These are phyloP conservation scores for Tinea semifulvella DNA, from an alignment of 2,888 invertebrate species.

Conservation along the genomic window DNA sequence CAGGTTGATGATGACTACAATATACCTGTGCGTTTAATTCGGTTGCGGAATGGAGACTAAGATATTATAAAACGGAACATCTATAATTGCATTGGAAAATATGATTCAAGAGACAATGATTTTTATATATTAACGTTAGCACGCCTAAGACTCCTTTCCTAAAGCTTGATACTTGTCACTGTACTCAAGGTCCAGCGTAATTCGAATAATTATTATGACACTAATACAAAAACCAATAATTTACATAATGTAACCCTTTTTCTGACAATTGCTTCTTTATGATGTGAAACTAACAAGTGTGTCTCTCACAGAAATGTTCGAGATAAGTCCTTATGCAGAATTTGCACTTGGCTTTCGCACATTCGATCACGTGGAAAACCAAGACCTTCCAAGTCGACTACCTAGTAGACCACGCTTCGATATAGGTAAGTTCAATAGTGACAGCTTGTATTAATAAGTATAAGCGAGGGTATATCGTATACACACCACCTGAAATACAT, in stretches of 20 bases:
- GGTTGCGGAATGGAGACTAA: too few relatives aligned
- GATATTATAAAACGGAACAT: too few relatives aligned
- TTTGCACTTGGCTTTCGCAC: conserved; percentile 60
- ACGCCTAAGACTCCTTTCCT: too few relatives aligned
- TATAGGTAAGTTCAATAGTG: conserved; percentile 46
- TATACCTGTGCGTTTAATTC: too few relatives aligned
- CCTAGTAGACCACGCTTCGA: conserved; percentile 57
- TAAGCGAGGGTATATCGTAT: conserved; percentile 18
- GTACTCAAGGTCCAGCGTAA: too few relatives aligned
- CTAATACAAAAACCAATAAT: not conserved
- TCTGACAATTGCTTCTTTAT: too few relatives aligned
- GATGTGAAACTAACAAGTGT: not conserved
- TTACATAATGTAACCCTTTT: not conserved
- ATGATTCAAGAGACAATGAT: too few relatives aligned
- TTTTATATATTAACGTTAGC: too few relatives aligned
- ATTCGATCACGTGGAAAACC: conserved; percentile 59
- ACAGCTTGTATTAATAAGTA: not conserved
- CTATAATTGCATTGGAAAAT: too few relatives aligned
- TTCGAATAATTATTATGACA: too few relatives aligned
- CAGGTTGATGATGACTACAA: too few relatives aligned
- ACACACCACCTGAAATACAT: not conserved
- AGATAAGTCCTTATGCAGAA: conserved; percentile 62
- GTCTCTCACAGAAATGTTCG: conserved; percentile 52
- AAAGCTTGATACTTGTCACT: too few relatives aligned
- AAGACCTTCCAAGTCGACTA: conserved; percentile 52